phyloP scores from a whole-genome alignment of 2,797 vertebrate species.

The Margarornis squamiger region DNA sequence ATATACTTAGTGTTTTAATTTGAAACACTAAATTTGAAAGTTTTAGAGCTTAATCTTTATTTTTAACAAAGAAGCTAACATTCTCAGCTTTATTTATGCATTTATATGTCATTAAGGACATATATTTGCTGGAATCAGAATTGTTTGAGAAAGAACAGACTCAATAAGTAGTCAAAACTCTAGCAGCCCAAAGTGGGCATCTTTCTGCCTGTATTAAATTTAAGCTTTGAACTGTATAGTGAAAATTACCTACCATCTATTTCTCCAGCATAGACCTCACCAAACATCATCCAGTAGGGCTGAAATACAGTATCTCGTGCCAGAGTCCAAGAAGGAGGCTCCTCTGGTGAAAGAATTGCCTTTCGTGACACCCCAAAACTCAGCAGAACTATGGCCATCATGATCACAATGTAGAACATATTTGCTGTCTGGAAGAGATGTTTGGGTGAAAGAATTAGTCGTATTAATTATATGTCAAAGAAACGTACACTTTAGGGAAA shows the following conservation, averaged over 20 bases:
- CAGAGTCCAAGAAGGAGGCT: slow-evolving; percentile 89
- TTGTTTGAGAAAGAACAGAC: not conserved
- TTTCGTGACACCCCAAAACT: slow-evolving; percentile 95
- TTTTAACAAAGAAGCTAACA: not conserved
- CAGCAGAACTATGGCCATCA: slow-evolving; percentile 94
- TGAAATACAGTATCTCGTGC: slow-evolving; percentile 91
- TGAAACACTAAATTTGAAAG: not conserved
- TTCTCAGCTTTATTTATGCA: not conserved
- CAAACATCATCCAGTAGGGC: slow-evolving; percentile 99
- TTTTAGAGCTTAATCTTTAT: not conserved
- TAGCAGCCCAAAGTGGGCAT: not conserved
- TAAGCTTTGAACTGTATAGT: not conserved
- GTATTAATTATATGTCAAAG: not conserved
- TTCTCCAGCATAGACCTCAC: slow-evolving; percentile 91
- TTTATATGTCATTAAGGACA: not conserved
- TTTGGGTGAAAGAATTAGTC: not conserved
- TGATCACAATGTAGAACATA: slow-evolving; percentile 98
- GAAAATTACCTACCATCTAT: slow-evolving; percentile 83
- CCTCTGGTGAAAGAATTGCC: slow-evolving; percentile 90
- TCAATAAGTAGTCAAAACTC: not conserved
- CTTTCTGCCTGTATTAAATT: not conserved
- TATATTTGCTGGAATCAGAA: not conserved
- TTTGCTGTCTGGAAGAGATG: slow-evolving; percentile 84
- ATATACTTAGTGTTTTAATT: not conserved
- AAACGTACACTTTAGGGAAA: not conserved